Conservation (phyloP, 2,113 vertebrate genomes). For the Peromyscus californicus region DNA sequence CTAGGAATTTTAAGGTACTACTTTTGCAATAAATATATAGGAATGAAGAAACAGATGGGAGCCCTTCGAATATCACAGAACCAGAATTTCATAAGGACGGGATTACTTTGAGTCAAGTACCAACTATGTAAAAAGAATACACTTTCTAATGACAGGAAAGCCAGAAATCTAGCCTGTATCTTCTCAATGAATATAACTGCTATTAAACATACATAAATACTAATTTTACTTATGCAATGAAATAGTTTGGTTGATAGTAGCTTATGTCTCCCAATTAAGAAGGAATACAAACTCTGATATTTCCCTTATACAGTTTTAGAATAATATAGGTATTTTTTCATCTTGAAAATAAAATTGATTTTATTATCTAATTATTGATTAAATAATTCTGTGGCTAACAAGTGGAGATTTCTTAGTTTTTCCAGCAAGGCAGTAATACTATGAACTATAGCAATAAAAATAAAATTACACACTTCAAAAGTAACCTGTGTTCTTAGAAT, state of each 20-base stretch:
- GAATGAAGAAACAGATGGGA: constrained; percentile 71
- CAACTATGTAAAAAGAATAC: constrained; percentile 76
- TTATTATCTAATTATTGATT: background rate
- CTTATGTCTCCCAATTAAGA: constrained; percentile 56
- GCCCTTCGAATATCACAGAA: constrained; percentile 71
- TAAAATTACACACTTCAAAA: constrained; percentile 58
- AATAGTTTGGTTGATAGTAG: constrained; percentile 55
- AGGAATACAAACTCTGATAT: constrained; percentile 25
- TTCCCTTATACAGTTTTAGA: background rate
- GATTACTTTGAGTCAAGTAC: constrained; percentile 74
- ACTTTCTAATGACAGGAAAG: constrained; percentile 70
- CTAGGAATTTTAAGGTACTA: constrained; percentile 60
- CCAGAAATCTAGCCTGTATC: constrained; percentile 38
- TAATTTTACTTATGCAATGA: constrained; percentile 54
- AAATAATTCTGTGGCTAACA: constrained; percentile 60
- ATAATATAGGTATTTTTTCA: constrained; percentile 46
- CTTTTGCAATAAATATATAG: constrained; percentile 71
- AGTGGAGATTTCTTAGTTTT: constrained; percentile 36
- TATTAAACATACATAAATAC: constrained; percentile 45
- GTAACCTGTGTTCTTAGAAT: constrained; percentile 52
- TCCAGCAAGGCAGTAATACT: constrained; percentile 55
- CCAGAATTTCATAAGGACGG: constrained; percentile 72
- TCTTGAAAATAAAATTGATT: constrained; percentile 59
- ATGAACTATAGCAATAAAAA: constrained; percentile 54
- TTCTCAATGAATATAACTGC: constrained; percentile 46